Base-by-base conservation (phyloP, 2,888 invertebrate species). In the Gastracanthus pulcherrimus region DNA sequence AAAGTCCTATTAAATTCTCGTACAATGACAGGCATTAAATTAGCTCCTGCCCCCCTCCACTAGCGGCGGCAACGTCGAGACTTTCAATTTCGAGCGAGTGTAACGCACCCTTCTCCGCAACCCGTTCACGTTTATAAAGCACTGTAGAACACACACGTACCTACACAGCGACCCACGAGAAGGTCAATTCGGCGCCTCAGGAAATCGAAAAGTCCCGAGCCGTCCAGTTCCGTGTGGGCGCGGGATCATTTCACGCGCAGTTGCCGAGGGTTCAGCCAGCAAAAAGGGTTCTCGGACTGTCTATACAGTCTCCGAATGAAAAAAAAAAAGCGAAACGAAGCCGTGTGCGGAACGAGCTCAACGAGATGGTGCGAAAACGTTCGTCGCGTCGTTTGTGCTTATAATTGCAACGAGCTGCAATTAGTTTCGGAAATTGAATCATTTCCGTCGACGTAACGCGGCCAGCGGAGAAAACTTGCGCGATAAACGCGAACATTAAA, bases 341-440 rank as follows among this genome's bases (percentile, higher is more conserved):
- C 23, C 13, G 5, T 9, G n/a, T 3, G 16, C 26, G 58, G 23
- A 67, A 58, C 9, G 70, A 34, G 34, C 26, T 41, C n/a, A 55
- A 23, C 34, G 34, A 55, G 38, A 64, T 66, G 70, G 71, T 36
- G 76, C 23, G 71, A 71, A 80, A 79, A 58, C 48, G 58, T 84
- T 82, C 84, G 82, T 74, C 70, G 79, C 58, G 51, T 75, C 66
- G 69, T 67, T 79, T 86, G 81, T 83, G 80, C 88, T 88, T 89
- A 89, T 90, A 90, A 90, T 89, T 90, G 89, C 90, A 86, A 87
- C 88, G 86, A 86, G 87, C 81, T 85, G 88, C 89, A 90, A 90
- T 90, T 90, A 90, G 90, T 90, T 90, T 90, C 88, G 88, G 88
- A 90, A 90, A 90, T 90, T 89, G 89, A 88, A 90, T 90, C 90